A percentile compares a stretch with the other conserved stretches of the same genome.
phyloP scores from a whole-genome alignment of 2,113 vertebrate genomes.

The Megaceryle maxima region DNA sequence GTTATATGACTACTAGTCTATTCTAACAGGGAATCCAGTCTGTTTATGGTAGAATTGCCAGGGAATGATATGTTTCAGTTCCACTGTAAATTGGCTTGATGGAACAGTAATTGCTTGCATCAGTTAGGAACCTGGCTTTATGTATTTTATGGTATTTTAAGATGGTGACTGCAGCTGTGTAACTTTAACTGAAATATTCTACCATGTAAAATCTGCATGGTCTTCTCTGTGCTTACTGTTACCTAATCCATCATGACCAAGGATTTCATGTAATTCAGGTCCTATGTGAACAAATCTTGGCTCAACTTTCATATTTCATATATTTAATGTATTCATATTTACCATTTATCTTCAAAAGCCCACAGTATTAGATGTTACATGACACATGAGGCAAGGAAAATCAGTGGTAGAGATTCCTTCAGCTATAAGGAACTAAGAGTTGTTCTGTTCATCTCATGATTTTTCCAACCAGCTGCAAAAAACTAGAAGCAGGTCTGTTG shows the following conservation, averaged over 20 bases:
- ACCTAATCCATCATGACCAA: not conserved
- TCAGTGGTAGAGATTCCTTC: not conserved
- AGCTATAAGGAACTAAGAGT: not conserved
- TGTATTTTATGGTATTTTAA: conserved; percentile 18
- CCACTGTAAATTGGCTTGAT: conserved; percentile 26
- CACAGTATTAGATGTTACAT: not conserved
- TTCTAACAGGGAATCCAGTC: not conserved
- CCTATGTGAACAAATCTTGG: not conserved
- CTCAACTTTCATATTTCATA: not conserved
- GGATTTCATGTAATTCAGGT: not conserved
- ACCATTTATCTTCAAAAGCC: not conserved
- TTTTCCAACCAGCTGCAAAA: not conserved
- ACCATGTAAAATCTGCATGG: not conserved
- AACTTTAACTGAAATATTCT: not conserved
- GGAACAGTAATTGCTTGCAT: conserved; percentile 28
- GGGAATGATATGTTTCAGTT: conserved; percentile 22
- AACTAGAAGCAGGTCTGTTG: not conserved
- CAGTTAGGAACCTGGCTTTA: not conserved
- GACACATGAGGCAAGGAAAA: not conserved
- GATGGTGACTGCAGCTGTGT: not conserved
- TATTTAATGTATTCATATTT: not conserved
- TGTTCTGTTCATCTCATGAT: accelerated
- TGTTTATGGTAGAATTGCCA: not conserved
- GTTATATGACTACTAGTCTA: not conserved
- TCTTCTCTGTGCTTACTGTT: not conserved